phyloP scores from a whole-genome alignment of 2,113 vertebrate species.

The Acanthisitta chloris region DNA sequence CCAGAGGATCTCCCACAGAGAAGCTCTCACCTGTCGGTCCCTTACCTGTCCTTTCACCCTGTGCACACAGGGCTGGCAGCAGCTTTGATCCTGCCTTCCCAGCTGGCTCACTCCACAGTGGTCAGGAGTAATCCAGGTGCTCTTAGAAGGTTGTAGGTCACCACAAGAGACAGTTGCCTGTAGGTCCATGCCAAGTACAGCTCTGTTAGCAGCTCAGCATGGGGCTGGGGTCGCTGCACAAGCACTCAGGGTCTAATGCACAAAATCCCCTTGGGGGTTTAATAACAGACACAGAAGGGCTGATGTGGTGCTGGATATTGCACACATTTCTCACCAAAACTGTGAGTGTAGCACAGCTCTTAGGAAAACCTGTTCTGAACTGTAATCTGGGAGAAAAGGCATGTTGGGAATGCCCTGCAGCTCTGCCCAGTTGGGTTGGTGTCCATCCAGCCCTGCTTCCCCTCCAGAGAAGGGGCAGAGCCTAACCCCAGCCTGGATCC shows the following conservation, averaged over 20 bases:
- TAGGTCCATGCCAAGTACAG: fast-evolving
- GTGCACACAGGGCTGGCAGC: not conserved
- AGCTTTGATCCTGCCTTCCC: not conserved
- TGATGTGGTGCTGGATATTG: not conserved
- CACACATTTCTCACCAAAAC: not conserved
- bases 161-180: not conserved
- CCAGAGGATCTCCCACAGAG: not conserved
- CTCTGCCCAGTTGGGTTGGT: not conserved
- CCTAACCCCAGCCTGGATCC: not conserved
- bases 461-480: not conserved
- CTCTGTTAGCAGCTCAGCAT: not conserved
- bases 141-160: not conserved
- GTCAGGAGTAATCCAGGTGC: not conserved
- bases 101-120: not conserved
- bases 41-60: not conserved
- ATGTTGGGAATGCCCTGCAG: not conserved
- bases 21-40: not conserved
- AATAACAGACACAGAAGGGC: not conserved
- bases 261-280: too few relatives aligned
- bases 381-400: fast-evolving
- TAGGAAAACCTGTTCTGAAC: not conserved
- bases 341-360: not conserved
- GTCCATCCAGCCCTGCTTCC: not conserved
- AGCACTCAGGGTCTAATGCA: not conserved
- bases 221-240: not conserved